These are phyloP conservation scores for Microchirus variegatus DNA, from an alignment of 2,797 vertebrate species.

Conservation along the genomic window DNA sequence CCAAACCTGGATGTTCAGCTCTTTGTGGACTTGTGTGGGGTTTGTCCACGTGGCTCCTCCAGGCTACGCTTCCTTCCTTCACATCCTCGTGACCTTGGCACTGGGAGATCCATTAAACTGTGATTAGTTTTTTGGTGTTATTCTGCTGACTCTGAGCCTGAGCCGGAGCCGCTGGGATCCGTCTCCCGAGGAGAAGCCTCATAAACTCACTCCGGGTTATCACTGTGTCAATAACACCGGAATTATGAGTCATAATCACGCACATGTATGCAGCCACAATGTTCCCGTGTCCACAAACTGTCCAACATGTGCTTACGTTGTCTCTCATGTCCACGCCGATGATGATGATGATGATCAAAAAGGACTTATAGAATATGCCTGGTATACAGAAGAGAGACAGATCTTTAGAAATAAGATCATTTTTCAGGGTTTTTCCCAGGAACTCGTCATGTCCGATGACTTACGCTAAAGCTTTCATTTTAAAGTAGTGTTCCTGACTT, in stretches of 20 bases:
- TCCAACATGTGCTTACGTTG: too few relatives aligned
- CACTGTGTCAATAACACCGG: constrained; percentile 65
- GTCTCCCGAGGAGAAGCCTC: constrained; percentile 54
- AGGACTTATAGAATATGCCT: too few relatives aligned
- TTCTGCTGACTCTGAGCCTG: constrained; percentile 64
- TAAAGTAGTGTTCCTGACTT: too few relatives aligned
- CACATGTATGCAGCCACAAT: constrained; percentile 17
- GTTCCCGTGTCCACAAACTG: too few relatives aligned
- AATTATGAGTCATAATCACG: constrained; percentile 65
- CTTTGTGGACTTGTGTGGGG: constrained; percentile 23
- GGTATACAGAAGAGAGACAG: too few relatives aligned
- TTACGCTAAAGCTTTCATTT: too few relatives aligned
- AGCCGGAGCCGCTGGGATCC: constrained; percentile 18
- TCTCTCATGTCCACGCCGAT: too few relatives aligned
- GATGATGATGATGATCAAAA: too few relatives aligned
- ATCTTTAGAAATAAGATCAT: too few relatives aligned
- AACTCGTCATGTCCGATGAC: too few relatives aligned
- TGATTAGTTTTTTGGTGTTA: constrained; percentile 70
- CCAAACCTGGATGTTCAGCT: constrained; percentile 13
- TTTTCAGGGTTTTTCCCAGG: too few relatives aligned
- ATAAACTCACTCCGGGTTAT: constrained; percentile 69
- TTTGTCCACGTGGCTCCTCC: constrained; percentile 38
- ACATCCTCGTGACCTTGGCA: constrained; percentile 57
- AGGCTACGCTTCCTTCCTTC: constrained; percentile 61
- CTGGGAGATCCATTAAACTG: constrained; percentile 60